phyloP scores from a whole-genome alignment of 2,888 invertebrate species.

The Linhomoeus sp. region DNA sequence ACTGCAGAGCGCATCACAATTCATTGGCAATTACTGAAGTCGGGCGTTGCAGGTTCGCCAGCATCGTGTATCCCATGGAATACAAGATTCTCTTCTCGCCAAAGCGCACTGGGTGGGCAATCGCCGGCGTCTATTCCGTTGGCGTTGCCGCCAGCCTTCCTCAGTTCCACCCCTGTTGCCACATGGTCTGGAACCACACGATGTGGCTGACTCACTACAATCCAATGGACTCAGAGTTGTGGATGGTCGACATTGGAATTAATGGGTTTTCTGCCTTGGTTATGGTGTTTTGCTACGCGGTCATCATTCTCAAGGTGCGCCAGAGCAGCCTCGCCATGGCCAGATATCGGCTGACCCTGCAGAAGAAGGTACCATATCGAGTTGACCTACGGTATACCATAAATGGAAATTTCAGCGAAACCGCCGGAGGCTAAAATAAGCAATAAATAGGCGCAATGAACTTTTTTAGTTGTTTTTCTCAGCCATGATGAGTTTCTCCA shows the following conservation, averaged over 20 bases:
- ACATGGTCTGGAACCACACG: constrained; percentile 17
- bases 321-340: constrained; percentile 11
- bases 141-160: constrained; percentile 18
- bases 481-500: too few species aligned
- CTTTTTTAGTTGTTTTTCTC: too few species aligned
- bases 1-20: too few species aligned
- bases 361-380: constrained; percentile 16
- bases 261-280: constrained; percentile 16
- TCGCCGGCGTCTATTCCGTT: constrained; percentile 5
- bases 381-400: too few species aligned
- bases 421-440: too few species aligned
- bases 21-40: not conserved
- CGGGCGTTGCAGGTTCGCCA: constrained; percentile 14
- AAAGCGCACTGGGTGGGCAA: constrained; percentile 3
- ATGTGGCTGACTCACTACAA: constrained; percentile 17
- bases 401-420: too few species aligned
- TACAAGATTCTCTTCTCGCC: constrained; percentile 19
- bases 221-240: constrained; percentile 14
- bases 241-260: constrained; percentile 19
- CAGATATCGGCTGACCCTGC: constrained; percentile 17
- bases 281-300: constrained; percentile 22
- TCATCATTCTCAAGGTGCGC: constrained; percentile 15
- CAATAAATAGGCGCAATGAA: too few species aligned
- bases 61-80: constrained; percentile 22
- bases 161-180: constrained; percentile 20